Percentiles rank a stretch among this genome's conserved stretches.
phyloP scores from a whole-genome alignment of 2,888 invertebrate species.

The Leucophora obtusa region DNA sequence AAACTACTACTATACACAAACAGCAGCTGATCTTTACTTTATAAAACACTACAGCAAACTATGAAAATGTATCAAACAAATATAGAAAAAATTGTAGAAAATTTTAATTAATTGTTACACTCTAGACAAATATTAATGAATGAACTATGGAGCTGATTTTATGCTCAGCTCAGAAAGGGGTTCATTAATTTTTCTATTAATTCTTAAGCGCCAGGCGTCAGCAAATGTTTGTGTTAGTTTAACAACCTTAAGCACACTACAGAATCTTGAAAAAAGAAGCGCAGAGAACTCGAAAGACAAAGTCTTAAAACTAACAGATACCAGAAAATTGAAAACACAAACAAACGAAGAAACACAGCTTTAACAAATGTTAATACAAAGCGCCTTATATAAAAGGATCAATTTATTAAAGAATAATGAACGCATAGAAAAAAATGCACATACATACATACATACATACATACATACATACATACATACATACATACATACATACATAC shows the following conservation, averaged over 20 bases:
- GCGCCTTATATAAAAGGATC: conserved; percentile 55
- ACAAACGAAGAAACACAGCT: conserved; percentile 7
- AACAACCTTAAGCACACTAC: conserved; percentile 18
- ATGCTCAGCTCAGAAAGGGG: conserved; percentile 1
- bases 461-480: no score
- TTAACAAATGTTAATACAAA: conserved; percentile 11
- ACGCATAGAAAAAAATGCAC: not conserved
- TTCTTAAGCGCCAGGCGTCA: conserved; percentile 55
- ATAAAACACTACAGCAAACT: not conserved
- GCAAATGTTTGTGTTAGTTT: conserved; percentile 23
- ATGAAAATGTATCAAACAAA: conserved; percentile 1
- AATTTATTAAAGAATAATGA: conserved; percentile 48
- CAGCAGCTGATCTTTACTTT: conserved; percentile 27
- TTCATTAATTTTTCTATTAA: conserved; percentile 39
- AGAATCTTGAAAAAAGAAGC: conserved; percentile 2
- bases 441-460: no score
- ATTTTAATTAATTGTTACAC: conserved; percentile 38
- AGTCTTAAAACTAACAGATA: conserved; percentile 25
- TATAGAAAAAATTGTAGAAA: not conserved
- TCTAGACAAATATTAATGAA: conserved; percentile 32
- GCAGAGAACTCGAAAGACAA: not conserved
- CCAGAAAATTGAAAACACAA: conserved; percentile 41
- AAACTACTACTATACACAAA: conserved; percentile 29
- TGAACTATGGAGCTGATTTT: conserved; percentile 10
- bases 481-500: no score